These are phyloP conservation scores for Eidolon dupreanum DNA, from an alignment of 2,797 vertebrate genomes.

Conservation along the genomic window DNA sequence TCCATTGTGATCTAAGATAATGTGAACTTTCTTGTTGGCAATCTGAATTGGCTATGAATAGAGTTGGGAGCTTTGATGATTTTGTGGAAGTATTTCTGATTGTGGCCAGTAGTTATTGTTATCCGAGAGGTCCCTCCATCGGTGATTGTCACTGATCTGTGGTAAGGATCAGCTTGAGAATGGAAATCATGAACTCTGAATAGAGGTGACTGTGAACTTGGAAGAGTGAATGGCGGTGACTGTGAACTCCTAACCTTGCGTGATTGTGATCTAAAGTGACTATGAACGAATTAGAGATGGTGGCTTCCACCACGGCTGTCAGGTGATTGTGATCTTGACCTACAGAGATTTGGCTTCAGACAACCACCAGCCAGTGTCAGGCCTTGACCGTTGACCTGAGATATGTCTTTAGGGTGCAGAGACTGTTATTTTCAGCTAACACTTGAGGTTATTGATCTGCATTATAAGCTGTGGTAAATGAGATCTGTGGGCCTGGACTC, in stretches of 20 bases:
- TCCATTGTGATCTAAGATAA: background rate
- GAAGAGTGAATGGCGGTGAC: background rate
- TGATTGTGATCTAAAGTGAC: background rate
- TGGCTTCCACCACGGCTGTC: background rate
- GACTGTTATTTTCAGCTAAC: background rate
- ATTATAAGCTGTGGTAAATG: background rate
- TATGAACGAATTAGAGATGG: background rate
- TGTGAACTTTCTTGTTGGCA: background rate
- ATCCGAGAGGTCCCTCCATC: background rate
- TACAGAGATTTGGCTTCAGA: background rate
- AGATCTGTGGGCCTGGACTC: background rate
- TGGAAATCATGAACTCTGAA: background rate
- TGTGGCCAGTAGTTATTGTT: background rate
- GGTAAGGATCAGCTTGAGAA: background rate
- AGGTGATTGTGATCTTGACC: background rate
- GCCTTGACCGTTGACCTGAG: background rate
- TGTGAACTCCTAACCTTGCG: background rate
- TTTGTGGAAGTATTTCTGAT: background rate
- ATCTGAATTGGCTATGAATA: background rate
- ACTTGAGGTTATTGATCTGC: background rate
- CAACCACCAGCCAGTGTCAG: background rate
- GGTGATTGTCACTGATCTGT: background rate
- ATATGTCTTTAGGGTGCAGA: background rate
- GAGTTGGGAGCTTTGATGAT: background rate
- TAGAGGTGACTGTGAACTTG: too few species aligned